phyloP scores from a whole-genome alignment of 2,113 vertebrate species.

The Phalacrocorax brasilianus region DNA sequence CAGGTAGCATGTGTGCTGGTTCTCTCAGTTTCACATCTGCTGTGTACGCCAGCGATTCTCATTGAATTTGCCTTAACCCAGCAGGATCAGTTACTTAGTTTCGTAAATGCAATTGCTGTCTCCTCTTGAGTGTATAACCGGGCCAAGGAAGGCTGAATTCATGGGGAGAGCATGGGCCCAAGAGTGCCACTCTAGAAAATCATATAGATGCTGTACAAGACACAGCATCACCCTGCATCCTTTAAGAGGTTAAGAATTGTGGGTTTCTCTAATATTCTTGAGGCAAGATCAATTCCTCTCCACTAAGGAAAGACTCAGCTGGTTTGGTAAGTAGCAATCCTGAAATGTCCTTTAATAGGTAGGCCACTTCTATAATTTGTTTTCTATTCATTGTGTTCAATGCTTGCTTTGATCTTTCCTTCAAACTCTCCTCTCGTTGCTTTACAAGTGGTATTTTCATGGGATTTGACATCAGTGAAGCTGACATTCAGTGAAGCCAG shows the following conservation, averaged over 20 bases:
- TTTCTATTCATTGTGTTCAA: accelerated
- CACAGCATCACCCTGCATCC: accelerated
- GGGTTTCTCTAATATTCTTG: not conserved
- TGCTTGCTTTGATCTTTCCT: not conserved
- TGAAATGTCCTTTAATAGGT: accelerated
- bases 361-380: accelerated
- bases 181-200: accelerated
- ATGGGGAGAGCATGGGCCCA: accelerated
- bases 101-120: not conserved
- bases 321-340: not conserved
- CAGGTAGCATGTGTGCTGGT: accelerated
- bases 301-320: no score
- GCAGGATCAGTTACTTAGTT: not conserved
- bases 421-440: not conserved
- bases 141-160: not conserved
- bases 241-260: accelerated
- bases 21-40: accelerated
- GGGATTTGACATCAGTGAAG: not conserved
- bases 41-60: accelerated
- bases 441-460: accelerated
- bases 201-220: accelerated
- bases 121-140: accelerated
- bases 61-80: not conserved
- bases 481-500: not conserved
- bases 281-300: no score